Evolutionary conservation across 92 coral and sea anemone genomes (phyloP), one percentile per base, ranked within the genome.

Genomic region (Zoanthus solanderi): DNA sequence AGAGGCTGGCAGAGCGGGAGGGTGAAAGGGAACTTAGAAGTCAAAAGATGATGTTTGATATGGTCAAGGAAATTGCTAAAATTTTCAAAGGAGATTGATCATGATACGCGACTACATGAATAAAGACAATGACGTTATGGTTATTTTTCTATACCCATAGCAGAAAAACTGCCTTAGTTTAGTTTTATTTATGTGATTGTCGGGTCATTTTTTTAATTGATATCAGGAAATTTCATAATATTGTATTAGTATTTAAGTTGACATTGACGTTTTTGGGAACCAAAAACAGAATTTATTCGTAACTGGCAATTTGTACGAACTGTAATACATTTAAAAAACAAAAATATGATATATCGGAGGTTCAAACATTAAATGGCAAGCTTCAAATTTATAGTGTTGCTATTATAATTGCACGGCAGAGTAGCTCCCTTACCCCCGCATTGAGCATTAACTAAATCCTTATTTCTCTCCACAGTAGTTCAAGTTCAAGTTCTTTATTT

Each of bases 1-100:
- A 84, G 69, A 78, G 74, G 75, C 65, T 90, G 45, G 89, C 69
- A 48, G 89, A 90, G 72, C 85, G 76, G 67, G 92, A 84, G 84
- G 88, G 85, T 72, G 89, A 89, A 63, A 76, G 92, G 86, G 89
- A 89, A 48, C 88, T 89, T 65, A 76, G 87, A 71, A 90, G 89
- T 77, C 92, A 85, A 65, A 75, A 90, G 57, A 67, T 85, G 72
- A 84, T 90, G 92, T 90, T 85, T 78, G 84, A 75, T 46, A 78
- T 48, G 61, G 85, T 85, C 72, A 85, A 71, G 75, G 87, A 88
- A 80, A 82, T 73, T 56, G 91, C 87, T n/a, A 88, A 82, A 79
- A 88, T 88, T 52, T 85, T 85, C 77, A 84, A 90, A 45, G 92
- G 78, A 71, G 84, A 83, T 66, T 56, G 69, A 78, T 56, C 46